A percentile compares a stretch with the other conserved stretches of the same genome.
Conservation (phyloP, 2,797 vertebrate genomes). For the Sebastiscus tertius region DNA sequence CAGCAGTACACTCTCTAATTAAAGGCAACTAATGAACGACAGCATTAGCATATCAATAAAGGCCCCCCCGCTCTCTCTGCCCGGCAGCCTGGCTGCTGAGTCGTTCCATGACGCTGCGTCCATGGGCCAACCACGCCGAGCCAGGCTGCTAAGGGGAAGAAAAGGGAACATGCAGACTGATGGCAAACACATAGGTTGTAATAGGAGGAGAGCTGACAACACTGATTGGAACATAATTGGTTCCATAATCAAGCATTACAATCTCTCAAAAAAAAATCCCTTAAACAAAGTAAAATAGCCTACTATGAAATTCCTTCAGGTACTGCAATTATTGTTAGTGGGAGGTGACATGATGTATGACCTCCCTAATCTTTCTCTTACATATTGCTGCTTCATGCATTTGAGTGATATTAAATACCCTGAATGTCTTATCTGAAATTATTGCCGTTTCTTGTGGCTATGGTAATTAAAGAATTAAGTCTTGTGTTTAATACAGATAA, state of each 20-base stretch:
- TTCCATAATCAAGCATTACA: background rate
- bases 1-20: constrained; percentile 60
- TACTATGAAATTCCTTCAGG: constrained; percentile 1
- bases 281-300: background rate
- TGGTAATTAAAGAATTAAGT: constrained; percentile 20
- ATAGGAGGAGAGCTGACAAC: background rate
- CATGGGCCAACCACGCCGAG: background rate
- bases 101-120: background rate
- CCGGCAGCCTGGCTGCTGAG: constrained; percentile 13
- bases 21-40: constrained; percentile 68
- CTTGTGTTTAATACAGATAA: background rate
- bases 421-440: constrained; percentile 12
- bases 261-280: background rate
- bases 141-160: background rate
- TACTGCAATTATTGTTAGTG: background rate
- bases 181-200: background rate
- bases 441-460: background rate
- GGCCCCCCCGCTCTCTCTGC: background rate
- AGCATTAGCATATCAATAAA: constrained; percentile 70
- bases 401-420: constrained; percentile 1
- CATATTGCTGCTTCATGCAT: constrained; percentile 7
- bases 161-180: background rate
- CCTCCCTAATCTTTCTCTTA: constrained; percentile 11
- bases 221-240: background rate
- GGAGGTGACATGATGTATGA: constrained; percentile 3